These are phyloP conservation scores for Eupsittula cactorum DNA, from an alignment of 2,113 vertebrate genomes.

Conservation along the genomic window DNA sequence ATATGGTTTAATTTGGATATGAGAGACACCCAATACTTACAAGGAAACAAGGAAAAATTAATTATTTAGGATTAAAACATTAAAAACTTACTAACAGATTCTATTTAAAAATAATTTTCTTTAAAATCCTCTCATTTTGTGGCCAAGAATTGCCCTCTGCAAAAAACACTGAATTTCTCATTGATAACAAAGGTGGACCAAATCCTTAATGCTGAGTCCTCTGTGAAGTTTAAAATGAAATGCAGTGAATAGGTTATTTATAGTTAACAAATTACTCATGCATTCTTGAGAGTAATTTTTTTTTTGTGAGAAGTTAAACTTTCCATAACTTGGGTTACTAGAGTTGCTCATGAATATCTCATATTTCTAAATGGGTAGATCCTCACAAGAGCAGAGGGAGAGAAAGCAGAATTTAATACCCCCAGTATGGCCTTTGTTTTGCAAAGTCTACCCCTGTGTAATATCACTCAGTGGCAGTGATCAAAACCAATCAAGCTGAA, in stretches of 20 bases:
- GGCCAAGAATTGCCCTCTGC: not conserved
- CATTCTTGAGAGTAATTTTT: not conserved
- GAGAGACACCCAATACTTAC: not conserved
- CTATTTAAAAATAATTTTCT: not conserved
- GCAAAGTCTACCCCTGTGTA: not conserved
- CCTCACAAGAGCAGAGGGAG: not conserved
- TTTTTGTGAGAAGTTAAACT: not conserved
- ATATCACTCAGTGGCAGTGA: not conserved
- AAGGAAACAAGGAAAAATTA: not conserved
- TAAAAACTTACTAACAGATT: not conserved
- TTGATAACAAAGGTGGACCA: not conserved
- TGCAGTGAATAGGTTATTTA: not conserved
- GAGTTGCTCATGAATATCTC: not conserved
- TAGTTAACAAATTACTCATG: not conserved
- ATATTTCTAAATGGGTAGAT: not conserved
- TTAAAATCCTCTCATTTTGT: not conserved
- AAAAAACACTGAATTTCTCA: not conserved
- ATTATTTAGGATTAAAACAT: not conserved
- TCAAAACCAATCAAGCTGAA: slow-evolving; percentile 17
- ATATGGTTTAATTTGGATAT: not conserved
- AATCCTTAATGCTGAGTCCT: not conserved
- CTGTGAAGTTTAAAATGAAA: not conserved
- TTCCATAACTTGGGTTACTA: not conserved
- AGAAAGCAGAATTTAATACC: not conserved
- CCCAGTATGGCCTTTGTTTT: not conserved